Evolutionary conservation across 1,140 invertebrate genomes (phyloP).

Genomic region (Branchinecta lynchi): DNA sequence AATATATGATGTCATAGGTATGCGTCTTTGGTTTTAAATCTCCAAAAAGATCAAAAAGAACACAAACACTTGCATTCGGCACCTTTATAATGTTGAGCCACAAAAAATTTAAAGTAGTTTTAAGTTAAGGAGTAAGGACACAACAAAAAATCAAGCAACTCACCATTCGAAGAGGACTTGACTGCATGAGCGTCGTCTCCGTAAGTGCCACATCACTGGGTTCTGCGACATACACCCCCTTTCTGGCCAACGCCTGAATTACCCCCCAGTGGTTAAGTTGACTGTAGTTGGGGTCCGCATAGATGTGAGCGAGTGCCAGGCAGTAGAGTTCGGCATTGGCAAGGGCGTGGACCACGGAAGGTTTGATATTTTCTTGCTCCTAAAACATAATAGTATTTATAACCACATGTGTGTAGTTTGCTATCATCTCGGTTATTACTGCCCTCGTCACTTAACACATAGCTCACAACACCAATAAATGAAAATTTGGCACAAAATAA

Average conservation of each 20-base stretch:
- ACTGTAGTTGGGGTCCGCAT: constrained; percentile 88
- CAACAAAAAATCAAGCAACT: constrained; percentile 27
- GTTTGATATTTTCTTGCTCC: constrained; percentile 86
- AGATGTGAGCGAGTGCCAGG: constrained; percentile 84
- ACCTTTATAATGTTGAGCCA: too few species aligned
- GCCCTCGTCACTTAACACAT: background rate
- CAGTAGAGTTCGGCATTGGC: constrained; percentile 93
- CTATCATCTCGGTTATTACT: constrained; percentile 12
- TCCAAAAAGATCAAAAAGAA: too few species aligned
- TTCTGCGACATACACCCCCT: constrained; percentile 73
- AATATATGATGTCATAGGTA: too few species aligned
- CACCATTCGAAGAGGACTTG: constrained; percentile 86
- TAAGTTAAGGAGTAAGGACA: too few species aligned
- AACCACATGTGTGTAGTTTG: too few species aligned
- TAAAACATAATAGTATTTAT: constrained; percentile 30
- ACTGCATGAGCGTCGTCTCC: constrained; percentile 89
- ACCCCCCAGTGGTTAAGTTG: constrained; percentile 88
- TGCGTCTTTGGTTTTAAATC: too few species aligned
- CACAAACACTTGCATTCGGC: too few species aligned
- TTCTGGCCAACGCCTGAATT: constrained; percentile 73
- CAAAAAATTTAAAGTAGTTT: too few species aligned
- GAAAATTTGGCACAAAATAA: background rate
- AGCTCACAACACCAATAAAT: background rate
- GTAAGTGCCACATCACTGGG: constrained; percentile 71
- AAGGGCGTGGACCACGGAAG: constrained; percentile 73